Conservation (phyloP, 2,113 vertebrate species). For the Lasiurus borealis region DNA sequence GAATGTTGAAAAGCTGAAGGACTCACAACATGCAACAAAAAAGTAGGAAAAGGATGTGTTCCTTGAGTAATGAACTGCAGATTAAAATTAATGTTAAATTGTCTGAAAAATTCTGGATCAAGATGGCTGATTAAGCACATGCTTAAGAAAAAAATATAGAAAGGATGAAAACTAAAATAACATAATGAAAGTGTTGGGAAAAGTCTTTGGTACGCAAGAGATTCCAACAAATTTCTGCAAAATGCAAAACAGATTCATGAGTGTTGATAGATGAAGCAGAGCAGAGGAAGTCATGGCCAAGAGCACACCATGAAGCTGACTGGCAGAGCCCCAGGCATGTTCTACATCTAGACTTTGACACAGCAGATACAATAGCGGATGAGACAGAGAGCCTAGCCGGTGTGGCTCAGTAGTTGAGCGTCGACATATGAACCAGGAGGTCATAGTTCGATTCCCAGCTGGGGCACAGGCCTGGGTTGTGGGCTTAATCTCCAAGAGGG, state of each 20-base stretch:
- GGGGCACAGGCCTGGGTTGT: too few relatives aligned
- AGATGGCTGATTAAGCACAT: not conserved
- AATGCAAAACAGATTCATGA: not conserved
- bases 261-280: not conserved
- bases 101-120: conserved; percentile 19
- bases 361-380: not conserved
- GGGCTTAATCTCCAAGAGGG: too few relatives aligned
- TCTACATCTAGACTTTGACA: not conserved
- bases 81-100: conserved; percentile 53
- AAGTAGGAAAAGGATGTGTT: not conserved
- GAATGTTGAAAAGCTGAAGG: not conserved
- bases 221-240: conserved; percentile 17
- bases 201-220: not conserved
- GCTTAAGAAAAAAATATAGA: not conserved
- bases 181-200: not conserved
- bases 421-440: too few relatives aligned
- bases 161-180: conserved; percentile 32
- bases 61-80: not conserved
- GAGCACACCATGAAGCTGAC: not conserved
- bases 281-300: not conserved
- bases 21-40: not conserved
- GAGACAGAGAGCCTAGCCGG: too few relatives aligned
- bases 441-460: too few relatives aligned
- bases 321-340: not conserved
- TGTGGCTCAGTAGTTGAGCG: too few relatives aligned